These are phyloP conservation scores for Drosophila navojoa DNA, from an alignment of 1,140 invertebrate genomes.

Conservation along the genomic window DNA sequence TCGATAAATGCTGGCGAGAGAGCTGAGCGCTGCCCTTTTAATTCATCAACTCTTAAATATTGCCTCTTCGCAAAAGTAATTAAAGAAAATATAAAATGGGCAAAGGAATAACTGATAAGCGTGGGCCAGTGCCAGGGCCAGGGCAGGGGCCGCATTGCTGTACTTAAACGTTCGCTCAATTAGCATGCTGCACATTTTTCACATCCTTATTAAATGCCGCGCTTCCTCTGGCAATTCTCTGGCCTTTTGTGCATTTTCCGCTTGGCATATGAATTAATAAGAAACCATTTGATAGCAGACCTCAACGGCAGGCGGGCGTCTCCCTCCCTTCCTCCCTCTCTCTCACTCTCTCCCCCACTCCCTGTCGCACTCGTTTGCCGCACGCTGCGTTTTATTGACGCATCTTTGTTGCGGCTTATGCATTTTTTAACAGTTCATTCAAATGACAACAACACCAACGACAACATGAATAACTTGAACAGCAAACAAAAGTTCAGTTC, in stretches of 20 bases:
- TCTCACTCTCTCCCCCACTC: background rate
- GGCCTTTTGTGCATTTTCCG: slow-evolving; percentile 52
- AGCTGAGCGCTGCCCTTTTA: background rate
- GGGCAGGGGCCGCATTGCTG: slow-evolving; percentile 6
- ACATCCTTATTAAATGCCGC: slow-evolving; percentile 73
- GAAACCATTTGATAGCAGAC: slow-evolving; percentile 43
- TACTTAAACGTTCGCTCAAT: slow-evolving; percentile 71
- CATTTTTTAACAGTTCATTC: slow-evolving; percentile 38
- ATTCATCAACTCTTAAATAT: slow-evolving; percentile 60
- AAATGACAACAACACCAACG: slow-evolving; percentile 28
- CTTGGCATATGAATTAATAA: slow-evolving; percentile 60
- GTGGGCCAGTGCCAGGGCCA: background rate
- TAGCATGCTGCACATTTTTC: slow-evolving; percentile 75
- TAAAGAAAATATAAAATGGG: slow-evolving; percentile 35
- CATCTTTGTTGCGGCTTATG: slow-evolving; percentile 42
- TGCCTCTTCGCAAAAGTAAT: slow-evolving; percentile 36
- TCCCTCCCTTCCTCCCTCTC: background rate
- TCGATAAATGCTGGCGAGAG: slow-evolving; percentile 55
- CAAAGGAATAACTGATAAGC: slow-evolving; percentile 36
- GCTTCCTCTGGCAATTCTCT: slow-evolving; percentile 1
- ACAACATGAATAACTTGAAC: background rate
- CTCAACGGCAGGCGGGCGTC: too few relatives aligned
- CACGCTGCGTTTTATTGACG: slow-evolving; percentile 51
- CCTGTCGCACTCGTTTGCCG: background rate
- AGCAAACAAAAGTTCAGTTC: slow-evolving; percentile 18